Evolutionary conservation across 1,140 invertebrate genomes (phyloP), one percentile per base, ranked within the genome.

Genomic region (Choristoneura fumiferana): DNA sequence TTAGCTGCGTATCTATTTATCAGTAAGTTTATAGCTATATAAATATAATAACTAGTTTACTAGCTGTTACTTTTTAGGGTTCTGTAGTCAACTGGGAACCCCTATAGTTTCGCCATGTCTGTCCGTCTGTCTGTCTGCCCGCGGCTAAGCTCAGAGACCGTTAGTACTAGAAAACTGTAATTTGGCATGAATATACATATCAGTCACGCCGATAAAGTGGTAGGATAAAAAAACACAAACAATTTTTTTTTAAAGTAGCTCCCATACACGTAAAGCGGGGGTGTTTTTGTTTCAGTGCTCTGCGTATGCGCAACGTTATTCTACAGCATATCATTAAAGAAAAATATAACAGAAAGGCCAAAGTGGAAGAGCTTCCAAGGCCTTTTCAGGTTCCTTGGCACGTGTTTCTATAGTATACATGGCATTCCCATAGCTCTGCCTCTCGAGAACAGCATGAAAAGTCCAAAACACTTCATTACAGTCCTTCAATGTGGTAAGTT

Each of bases 361-460:
- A 73, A 69, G 0, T 84, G 70, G 70, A 84, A 84, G 35, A 69
- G 60, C 17, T n/a, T 79, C 13, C 60, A 62, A 38, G 77, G 78
- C 14, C 62, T 81, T 8, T 57, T 81, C 17, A 62, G 69, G 58
- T 79, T 78, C 38, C 69, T 69, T n/a, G 82, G 75, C 0, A 54
- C 80, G 34, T 75, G 73, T 17, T 58, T 85, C 0, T 85, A 76
- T 36, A 76, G 73, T 15, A 64, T 83, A 1, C 76, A 80, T 17
- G 80, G 82, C 1, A 64, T 77, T 15, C 69, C 71, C 17, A 67
- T 83, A 18, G 58, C 69, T 0, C 54, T 83, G 37, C 73, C 82
- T 0, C 67, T 85, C 0, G 82, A 85, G 40, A 85, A 85, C 54
- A 74, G 78, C 43, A 85, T 85, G 82, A 58, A 54, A n/a, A 60